Evolutionary conservation across 1,140 invertebrate genomes (phyloP).

Genomic region (Caenorhabditis tropicalis): DNA sequence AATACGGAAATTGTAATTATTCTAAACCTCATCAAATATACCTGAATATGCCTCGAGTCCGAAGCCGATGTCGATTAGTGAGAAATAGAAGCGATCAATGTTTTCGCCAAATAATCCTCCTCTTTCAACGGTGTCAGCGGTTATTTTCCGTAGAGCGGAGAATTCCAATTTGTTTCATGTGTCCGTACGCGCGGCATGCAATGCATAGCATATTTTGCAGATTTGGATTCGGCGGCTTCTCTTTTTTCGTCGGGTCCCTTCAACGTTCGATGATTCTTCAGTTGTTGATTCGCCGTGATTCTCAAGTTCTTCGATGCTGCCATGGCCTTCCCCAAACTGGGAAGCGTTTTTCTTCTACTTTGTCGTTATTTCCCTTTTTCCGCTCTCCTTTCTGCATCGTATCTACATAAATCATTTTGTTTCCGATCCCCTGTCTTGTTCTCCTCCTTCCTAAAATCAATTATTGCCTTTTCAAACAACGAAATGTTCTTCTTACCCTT

Average conservation of each 20-base stretch:
- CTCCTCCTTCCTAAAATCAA: slow-evolving; percentile 90
- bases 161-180: slow-evolving; percentile 92
- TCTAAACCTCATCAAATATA: too few relatives aligned
- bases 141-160: slow-evolving; percentile 85
- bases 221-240: slow-evolving; percentile 78
- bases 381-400: slow-evolving; percentile 47
- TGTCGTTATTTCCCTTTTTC: slow-evolving; percentile 42
- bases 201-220: slow-evolving; percentile 83
- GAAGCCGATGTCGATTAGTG: background rate
- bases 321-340: slow-evolving; percentile 48
- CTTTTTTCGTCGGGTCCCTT: slow-evolving; percentile 83
- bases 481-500: slow-evolving; percentile 77
- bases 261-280: slow-evolving; percentile 95
- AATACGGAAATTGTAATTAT: too few relatives aligned
- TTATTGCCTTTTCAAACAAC: slow-evolving; percentile 73
- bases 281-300: slow-evolving; percentile 75
- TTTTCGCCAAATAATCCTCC: slow-evolving; percentile 75
- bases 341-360: slow-evolving; percentile 75
- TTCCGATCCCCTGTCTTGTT: slow-evolving; percentile 90
- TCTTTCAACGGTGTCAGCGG: slow-evolving; percentile 78
- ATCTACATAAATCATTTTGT: slow-evolving; percentile 85
- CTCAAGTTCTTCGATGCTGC: slow-evolving; percentile 46
- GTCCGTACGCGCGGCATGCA: slow-evolving; percentile 85
- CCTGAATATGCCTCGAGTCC: background rate
- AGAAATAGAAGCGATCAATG: background rate